A percentile compares a stretch with the other conserved stretches of the same genome.
These are phyloP conservation scores for Xestia rhomboidea DNA, from an alignment of 2,888 invertebrate genomes.

Conservation along the genomic window DNA sequence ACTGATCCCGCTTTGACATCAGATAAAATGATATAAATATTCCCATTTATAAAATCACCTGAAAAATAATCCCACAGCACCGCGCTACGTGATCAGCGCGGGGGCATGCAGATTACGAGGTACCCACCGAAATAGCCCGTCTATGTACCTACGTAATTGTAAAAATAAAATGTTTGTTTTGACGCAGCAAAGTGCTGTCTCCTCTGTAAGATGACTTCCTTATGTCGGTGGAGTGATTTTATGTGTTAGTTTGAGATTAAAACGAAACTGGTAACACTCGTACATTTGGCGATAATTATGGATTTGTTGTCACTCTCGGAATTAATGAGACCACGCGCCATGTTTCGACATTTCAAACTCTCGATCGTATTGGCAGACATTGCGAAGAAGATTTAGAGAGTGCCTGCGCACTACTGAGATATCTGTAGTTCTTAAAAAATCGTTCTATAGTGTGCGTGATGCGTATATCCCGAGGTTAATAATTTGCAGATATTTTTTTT, in stretches of 20 bases:
- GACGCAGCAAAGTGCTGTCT: constrained; percentile 61
- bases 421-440: too few relatives aligned
- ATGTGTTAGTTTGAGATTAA: constrained; percentile 28
- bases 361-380: not conserved
- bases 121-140: constrained; percentile 58
- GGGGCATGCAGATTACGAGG: constrained; percentile 56
- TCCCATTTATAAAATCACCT: constrained; percentile 23
- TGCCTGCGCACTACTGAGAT: too few relatives aligned
- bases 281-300: constrained; percentile 4
- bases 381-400: not conserved
- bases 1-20: not conserved
- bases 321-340: not conserved
- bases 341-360: not conserved
- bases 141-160: constrained; percentile 65
- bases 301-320: not conserved
- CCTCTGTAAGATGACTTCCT: constrained; percentile 57
- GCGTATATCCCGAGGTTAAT: too few relatives aligned
- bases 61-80: constrained; percentile 37
- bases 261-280: constrained; percentile 6
- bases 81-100: constrained; percentile 49
- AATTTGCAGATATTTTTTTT: too few relatives aligned
- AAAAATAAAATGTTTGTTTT: constrained; percentile 68
- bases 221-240: constrained; percentile 48
- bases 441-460: too few relatives aligned
- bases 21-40: not conserved